Base-by-base conservation (phyloP, 2,888 invertebrate genomes). In the Hydroisotoma schaefferi region DNA sequence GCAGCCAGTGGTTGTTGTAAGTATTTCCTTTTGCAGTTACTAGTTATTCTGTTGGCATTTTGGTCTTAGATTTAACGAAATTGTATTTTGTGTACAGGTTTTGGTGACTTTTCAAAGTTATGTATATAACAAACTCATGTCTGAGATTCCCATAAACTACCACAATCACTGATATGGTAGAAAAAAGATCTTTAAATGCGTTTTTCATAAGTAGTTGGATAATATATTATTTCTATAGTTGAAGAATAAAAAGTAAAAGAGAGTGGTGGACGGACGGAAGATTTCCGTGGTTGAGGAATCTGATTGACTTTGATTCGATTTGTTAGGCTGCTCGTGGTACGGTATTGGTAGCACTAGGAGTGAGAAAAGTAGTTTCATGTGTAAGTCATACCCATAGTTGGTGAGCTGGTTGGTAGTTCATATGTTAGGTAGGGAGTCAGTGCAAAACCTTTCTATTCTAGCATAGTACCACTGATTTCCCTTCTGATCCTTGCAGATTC, bases 281-380 rank as follows among this genome's bases (percentile, higher is more conserved):
- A 59, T 54, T 51, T 51, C 49, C 55, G 55, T 54, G 59, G 59
- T 54, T 59, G 53, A 51, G 57, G 61, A 68, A 68, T 68, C 68
- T 61, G 68, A 68, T 68, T 68, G 65, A 65, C 68, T 68, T 63
- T 68, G 68, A 68, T 68, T 68, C 68, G 68, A 68, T 68, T 68
- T 67, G 65, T 67, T 65, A 60, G 65, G 60, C 60, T 61, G 58
- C 59, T 57, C 5, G 40, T 33, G 15, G 33, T 10, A 40, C n/a
- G n/a, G n/a, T n/a, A n/a, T n/a, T n/a, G n/a, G n/a, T n/a, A n/a
- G 63, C n/a, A n/a, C n/a, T n/a, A n/a, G n/a, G n/a, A n/a, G n/a
- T n/a, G n/a, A n/a, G n/a, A n/a, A n/a, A n/a, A 20, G 40, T 18
- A 40, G 5, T 40, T 40, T 40, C 40, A 40, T 40, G 40, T 40